Base-by-base conservation (phyloP, 2,113 vertebrate genomes). In the Neodontobutis hainanensis region DNA sequence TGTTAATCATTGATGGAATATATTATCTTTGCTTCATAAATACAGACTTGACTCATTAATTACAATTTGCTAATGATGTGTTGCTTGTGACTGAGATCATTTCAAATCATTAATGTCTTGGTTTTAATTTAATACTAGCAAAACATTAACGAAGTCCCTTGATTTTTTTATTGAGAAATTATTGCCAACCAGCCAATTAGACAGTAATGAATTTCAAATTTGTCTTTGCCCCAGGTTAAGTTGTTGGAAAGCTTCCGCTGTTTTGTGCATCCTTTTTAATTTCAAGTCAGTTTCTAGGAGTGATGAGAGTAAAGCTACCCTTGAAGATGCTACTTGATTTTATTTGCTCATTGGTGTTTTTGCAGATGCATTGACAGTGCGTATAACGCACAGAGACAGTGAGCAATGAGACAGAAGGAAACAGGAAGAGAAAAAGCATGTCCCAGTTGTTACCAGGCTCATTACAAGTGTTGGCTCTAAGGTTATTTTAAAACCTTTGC, bases 401-500 rank as follows among this genome's bases (percentile, higher is more conserved):
- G 5, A 60, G 62, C 7, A 14, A 10, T 8, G 16, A 55, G 42
- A 16, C 12, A 27, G 35, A 56, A 65, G 45, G 34, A 62, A 69
- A 73, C 11, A 19, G 42, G 59, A 43, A 52, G 52, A 42, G 19
- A 42, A 50, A 64, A 58, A 61, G 48, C 61, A 61, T 70, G 58
- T 11, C 65, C 75, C 67, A 65, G 35, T 73, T 75, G 75, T 75
- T 43, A 0, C 61, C 19, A 27, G 49, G 49, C 63, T 82, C 61
- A 61, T 82, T 77, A 44, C n/a, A 59, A 68, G 38, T 83, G 65
- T 44, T 64, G 14, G 35, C 36, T 55, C 11, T 0, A 44, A 51
- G 47, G 27, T 77, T 79, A 81, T 79, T 75, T 79, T 70, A 64
- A 64, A 61, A 27, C 51, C 34, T 15, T 59, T 46, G 46, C 65